Evolutionary conservation across 1,140 invertebrate species (phyloP), one percentile per base, ranked within the genome.

Genomic region (Hesperophylax magnus): DNA sequence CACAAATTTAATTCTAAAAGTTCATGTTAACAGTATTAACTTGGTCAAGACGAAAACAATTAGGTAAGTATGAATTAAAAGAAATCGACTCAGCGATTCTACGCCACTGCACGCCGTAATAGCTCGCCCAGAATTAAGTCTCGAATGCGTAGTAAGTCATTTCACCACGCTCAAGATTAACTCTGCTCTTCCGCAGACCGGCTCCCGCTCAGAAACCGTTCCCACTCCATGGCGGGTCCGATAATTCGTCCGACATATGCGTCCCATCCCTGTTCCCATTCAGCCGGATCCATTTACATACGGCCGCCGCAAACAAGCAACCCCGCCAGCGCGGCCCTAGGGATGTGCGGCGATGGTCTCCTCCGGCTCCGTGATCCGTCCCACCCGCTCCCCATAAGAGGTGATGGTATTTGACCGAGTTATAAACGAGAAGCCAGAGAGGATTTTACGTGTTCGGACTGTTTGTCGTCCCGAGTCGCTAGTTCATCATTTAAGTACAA

Each of bases 231-330:
- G 61, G 5, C 15, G 24, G 24, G 20, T 22, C 24, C 61, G 61
- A 27, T 65, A 65, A 65, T 65, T 65, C 24, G 18, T 8, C 24
- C 20, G 61, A 65, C 61, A 65, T 65, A 65, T 65, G 61, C 61
- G 61, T 65, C 61, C 20, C 24, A 47, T 47, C 39, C 39, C 39
- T 14, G 3, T 11, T 47, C 39, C 39, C 39, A 47, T 47, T 47
- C 61, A 22, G 18, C 61, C 61, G 20, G 61, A 27, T 27, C 61
- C 61, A 65, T 65, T 65, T 65, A 65, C 61, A 65, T 65, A 65
- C 61, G 24, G 61, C n/a, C 24, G 24, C 61, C 61, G 61, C 61
- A 65, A 65, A 65, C 61, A 31, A 24, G 61, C 18, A 5, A 24
- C 61, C 61, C 20, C 18, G 61, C 8, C 20, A 6, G 24, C 20